These are phyloP conservation scores for Dinoponera quadriceps DNA, from an alignment of 1,140 invertebrate genomes.

Conservation along the genomic window DNA sequence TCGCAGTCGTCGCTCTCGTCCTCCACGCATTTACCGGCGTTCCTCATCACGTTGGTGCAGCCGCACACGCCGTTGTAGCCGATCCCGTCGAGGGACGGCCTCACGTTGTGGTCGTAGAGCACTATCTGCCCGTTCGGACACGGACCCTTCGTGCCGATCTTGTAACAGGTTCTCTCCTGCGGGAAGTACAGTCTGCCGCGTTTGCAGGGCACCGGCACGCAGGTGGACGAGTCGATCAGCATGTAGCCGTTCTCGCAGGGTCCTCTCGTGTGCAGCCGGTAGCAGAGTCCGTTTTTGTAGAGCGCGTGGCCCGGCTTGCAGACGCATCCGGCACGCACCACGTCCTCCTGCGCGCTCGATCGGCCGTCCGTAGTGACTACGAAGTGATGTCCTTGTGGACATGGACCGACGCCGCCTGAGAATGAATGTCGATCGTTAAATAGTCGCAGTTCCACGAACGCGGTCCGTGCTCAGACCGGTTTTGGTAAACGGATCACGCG, in stretches of 20 bases:
- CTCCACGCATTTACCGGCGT: conserved; percentile 75
- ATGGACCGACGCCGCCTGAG: conserved; percentile 89
- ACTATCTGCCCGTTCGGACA: conserved; percentile 90
- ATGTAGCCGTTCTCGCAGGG: conserved; percentile 90
- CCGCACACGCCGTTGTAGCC: conserved; percentile 93
- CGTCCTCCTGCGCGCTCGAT: conserved; percentile 28
- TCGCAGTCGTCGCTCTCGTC: conserved; percentile 84
- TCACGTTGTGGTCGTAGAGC: conserved; percentile 91
- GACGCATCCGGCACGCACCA: conserved; percentile 86
- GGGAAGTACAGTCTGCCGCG: conserved; percentile 91
- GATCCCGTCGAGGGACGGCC: conserved; percentile 91
- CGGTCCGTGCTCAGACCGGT: neutral
- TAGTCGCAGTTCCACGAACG: neutral
- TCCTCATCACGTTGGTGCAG: conserved; percentile 86
- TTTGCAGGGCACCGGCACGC: conserved; percentile 89
- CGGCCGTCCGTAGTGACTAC: conserved; percentile 81
- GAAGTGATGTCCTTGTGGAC: conserved; percentile 89
- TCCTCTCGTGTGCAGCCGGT: conserved; percentile 91
- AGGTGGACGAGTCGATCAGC: conserved; percentile 87
- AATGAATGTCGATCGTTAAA: conserved; percentile 9
- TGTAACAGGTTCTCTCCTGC: conserved; percentile 89
- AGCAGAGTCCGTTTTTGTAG: conserved; percentile 90
- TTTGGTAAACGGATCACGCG: neutral
- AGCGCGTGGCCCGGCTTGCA: conserved; percentile 90
- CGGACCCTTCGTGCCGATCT: conserved; percentile 90